Evolutionary conservation across 1,140 invertebrate species (phyloP), one percentile per base, ranked within the genome.

Genomic region (Drosophila suzukii): DNA sequence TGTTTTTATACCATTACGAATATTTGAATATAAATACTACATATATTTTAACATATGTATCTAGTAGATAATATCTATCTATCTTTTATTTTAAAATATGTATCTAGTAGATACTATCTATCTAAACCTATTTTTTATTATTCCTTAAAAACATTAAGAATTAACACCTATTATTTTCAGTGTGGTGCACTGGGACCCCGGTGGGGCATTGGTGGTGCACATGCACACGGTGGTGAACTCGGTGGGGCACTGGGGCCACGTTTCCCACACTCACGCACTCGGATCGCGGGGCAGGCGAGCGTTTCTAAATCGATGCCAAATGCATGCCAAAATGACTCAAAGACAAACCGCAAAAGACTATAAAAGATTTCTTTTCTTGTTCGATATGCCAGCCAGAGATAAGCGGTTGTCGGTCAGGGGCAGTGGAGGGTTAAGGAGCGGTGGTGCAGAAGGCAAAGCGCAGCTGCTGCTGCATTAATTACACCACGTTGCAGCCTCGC

Each of bases 331-430:
- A 80, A 63, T 57, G 70, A 84, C 73, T 85, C 78, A 85, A 86
- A 89, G 85, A 73, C 83, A 88, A 88, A 88, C 84, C 84, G 85
- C 84, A 88, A 86, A 82, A 88, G 81, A 89, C 84, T 88, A 89
- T 88, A 88, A 89, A 76, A 88, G 85, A 89, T 84, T 89, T 75
- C 71, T 75, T 75, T 75, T 76, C 74, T 76, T 76, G 73, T 76
- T 76, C 82, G 79, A 90, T 89, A 89, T 89, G 85, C 85, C 78
- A 78, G 67, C 58, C 73, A 62, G 68, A 71, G 84, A 89, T 89
- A 89, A 84, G 62, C 32, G 46, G 15, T 15, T 24, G 36, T 36
- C 32, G 43, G 30, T 27, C 8, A 49, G 41, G 34, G 41, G 32
- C n/a, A 44, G 46, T 47, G 2, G n/a, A 8, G 34, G n/a, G 12